Evolutionary conservation across 1,140 invertebrate species (phyloP).

Genomic region (Lordiphosa collinella): DNA sequence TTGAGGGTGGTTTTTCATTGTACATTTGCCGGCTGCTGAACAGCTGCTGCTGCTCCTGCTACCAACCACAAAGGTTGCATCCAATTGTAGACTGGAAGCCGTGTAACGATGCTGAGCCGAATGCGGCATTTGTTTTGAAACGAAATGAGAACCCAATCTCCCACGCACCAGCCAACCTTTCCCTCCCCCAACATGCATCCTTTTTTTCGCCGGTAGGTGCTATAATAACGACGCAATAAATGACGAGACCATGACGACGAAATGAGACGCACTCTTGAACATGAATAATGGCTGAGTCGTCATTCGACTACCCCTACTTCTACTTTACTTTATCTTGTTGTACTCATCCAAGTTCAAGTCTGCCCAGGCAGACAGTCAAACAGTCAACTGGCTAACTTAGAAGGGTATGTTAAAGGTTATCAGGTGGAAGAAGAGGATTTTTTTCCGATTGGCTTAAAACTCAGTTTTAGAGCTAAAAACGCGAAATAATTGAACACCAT

Average conservation of each 20-base stretch:
- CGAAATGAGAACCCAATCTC: constrained; percentile 26
- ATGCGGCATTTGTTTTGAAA: constrained; percentile 70
- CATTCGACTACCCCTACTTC: constrained; percentile 1
- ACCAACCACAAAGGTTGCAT: constrained; percentile 43
- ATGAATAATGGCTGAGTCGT: constrained; percentile 53
- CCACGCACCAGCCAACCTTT: not conserved
- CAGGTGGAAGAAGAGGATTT: too few relatives aligned
- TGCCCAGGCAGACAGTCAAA: too few relatives aligned
- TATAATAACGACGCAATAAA: constrained; percentile 75
- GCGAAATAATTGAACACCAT: too few relatives aligned
- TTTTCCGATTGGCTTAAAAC: too few relatives aligned
- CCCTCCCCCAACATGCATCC: not conserved
- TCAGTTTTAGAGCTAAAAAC: too few relatives aligned
- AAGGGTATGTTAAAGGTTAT: too few relatives aligned
- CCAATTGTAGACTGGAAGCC: constrained; percentile 54
- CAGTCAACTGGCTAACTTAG: not conserved
- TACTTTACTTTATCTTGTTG: not conserved
- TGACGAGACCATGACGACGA: constrained; percentile 68
- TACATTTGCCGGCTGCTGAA: constrained; percentile 37
- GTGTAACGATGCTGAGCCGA: constrained; percentile 15
- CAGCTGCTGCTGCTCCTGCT: constrained; percentile 62
- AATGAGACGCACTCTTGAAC: constrained; percentile 70
- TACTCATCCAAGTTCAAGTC: not conserved
- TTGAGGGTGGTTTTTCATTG: constrained; percentile 33
- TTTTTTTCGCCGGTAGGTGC: constrained; percentile 44